Evolutionary conservation across 2,113 vertebrate species (phyloP).

Genomic region (Zeus faber): DNA sequence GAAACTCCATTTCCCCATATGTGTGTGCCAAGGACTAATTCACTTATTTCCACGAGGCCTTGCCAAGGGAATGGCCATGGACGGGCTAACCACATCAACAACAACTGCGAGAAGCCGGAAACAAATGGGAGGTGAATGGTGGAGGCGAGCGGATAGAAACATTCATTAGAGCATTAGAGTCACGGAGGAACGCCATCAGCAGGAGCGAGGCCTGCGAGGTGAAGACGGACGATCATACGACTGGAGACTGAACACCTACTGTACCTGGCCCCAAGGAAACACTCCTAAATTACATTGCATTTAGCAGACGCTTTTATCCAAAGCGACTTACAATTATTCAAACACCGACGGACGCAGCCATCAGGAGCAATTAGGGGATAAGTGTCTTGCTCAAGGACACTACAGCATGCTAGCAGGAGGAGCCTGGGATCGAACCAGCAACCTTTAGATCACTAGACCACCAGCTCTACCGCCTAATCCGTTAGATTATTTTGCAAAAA

Average conservation of each 20-base stretch:
- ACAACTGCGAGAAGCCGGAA: slow-evolving; percentile 24
- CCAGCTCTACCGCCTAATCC: too few species aligned
- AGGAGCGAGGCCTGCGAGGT: slow-evolving; percentile 30
- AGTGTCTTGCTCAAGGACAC: too few species aligned
- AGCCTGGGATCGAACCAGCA: too few species aligned
- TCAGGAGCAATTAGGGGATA: too few species aligned
- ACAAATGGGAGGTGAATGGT: slow-evolving; percentile 34
- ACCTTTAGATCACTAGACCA: too few species aligned
- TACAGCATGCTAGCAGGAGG: too few species aligned
- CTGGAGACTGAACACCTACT: slow-evolving; percentile 21
- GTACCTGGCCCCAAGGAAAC: slow-evolving; percentile 33
- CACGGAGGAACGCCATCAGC: slow-evolving; percentile 37
- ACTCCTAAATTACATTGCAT: too few species aligned
- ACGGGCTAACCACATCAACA: slow-evolving; percentile 44
- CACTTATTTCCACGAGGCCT: slow-evolving; percentile 29
- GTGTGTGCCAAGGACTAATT: slow-evolving; percentile 41
- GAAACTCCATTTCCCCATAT: slow-evolving; percentile 5
- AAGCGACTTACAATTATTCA: too few species aligned
- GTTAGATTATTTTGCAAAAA: too few species aligned
- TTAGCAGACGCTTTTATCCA: too few species aligned
- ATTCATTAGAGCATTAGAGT: slow-evolving; percentile 36
- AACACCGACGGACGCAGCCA: too few species aligned
- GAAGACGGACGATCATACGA: slow-evolving; percentile 48
- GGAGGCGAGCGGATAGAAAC: slow-evolving; percentile 17
- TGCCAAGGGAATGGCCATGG: slow-evolving; percentile 46